Base-by-base conservation (phyloP, 2,113 vertebrate species). In the Misgurnus anguillicaudatus region DNA sequence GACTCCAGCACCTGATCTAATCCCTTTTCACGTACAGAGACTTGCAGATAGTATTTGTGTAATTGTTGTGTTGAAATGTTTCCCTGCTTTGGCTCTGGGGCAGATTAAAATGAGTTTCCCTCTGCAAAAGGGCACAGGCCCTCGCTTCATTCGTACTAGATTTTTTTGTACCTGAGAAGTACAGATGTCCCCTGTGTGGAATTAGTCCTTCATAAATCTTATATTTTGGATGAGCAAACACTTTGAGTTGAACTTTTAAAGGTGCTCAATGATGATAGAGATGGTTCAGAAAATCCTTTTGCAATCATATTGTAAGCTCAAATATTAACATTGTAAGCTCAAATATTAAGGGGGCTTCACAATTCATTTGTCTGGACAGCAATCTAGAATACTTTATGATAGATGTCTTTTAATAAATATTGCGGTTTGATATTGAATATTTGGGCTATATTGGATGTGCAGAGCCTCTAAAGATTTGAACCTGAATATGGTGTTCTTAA, bases 21-120 rank as follows among this genome's bases (percentile, higher is more conserved):
- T 65, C 19, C 51, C 70, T 21, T 80, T 21, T 58, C 14, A 4
- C 69, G 53, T 21, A 45, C n/a, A 2, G 61, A 73, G 78, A 65
- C 39, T 3, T 66, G 51, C 48, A 47, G 63, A 64, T 57, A 58
- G 17, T 36, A 19, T 62, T 62, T 47, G 19, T n/a, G 39, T 66
- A 70, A 78, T 62, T 62, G 77, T 61, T 62, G 17, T 70, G 57
- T 73, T 72, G 69, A 80, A 45, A 65, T 80, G 24, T 80, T 80
- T 74, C 38, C 6, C 51, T 41, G 5, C 7, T 58, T 53, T 62
- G 58, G 57, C 58, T 66, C 62, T 41, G 39, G 38, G 38, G 68
- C 58, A 70, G 55, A 79, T 57, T 65, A 16, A 70, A 78, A 70
- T 70, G 24, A 78, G 55, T 78, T 75, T 62, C 14, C 19, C 9